A percentile compares a stretch with the other conserved stretches of the same genome.
Evolutionary conservation across 2,888 invertebrate genomes (phyloP).

Genomic region (Theretra japonica): DNA sequence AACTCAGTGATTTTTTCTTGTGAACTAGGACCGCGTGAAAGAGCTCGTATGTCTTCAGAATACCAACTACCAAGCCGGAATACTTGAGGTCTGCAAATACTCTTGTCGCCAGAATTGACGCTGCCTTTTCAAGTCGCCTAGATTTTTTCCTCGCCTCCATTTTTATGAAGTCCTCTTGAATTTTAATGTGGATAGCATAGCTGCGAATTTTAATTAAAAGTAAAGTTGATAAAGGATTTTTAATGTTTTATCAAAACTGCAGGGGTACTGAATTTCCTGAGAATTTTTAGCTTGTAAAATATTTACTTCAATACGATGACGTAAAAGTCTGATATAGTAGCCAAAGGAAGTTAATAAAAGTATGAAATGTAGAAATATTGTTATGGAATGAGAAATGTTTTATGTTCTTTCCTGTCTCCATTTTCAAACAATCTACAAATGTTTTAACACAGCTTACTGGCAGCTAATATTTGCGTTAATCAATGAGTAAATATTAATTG

Average conservation of each 20-base stretch:
- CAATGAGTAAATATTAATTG: too few species aligned
- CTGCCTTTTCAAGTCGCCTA: not conserved
- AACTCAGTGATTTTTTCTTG: slow-evolving; percentile 1
- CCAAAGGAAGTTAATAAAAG: too few species aligned
- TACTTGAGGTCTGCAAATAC: not conserved
- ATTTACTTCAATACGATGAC: too few species aligned
- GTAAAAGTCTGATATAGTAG: too few species aligned
- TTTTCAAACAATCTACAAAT: too few species aligned
- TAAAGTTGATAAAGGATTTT: not conserved
- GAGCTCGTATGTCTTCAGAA: not conserved
- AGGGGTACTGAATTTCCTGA: too few species aligned
- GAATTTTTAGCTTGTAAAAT: too few species aligned
- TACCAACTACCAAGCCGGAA: not conserved
- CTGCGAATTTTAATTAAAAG: not conserved
- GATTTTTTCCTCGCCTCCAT: not conserved
- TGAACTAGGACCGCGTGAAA: not conserved
- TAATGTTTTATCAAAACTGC: not conserved
- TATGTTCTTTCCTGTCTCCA: too few species aligned
- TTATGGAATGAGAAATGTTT: too few species aligned
- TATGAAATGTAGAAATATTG: too few species aligned
- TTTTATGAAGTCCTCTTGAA: not conserved
- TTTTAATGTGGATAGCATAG: not conserved
- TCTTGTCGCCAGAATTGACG: not conserved
- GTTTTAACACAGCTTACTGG: too few species aligned
- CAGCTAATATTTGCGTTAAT: too few species aligned